Base-by-base conservation (phyloP, 1,140 invertebrate species). In the Plectrocnemia conspersa region DNA sequence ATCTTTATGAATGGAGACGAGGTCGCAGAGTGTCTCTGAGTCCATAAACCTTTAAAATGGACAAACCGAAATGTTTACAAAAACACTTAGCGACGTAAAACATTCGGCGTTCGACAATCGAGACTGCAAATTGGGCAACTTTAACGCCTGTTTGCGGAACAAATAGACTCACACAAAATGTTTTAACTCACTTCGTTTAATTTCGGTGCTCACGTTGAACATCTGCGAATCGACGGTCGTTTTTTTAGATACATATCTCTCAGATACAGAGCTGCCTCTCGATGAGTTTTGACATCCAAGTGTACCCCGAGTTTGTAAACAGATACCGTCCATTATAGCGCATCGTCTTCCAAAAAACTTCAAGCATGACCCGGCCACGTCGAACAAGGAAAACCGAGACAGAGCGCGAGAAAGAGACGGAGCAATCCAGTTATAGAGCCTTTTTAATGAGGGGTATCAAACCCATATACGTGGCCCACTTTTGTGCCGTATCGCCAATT, bases 111-210 rank as follows among this genome's bases (percentile, higher is more conserved):
- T 32, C 19, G 29, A 61, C 59, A 61, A 61, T 61, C 54, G 25
- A 45, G n/a, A 48, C 32, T 53, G 59, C 59, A 61, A 61, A 61
- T 61, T 61, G 59, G 50, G 54, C 59, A 57, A 54, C 59, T 61
- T 61, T 56, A 61, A 57, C 54, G 50, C 46, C 49, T 61, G 52
- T 61, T 61, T 61, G 54, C 25, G 23, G 3, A 49, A 49, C 59
- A 61, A 49, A 49, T 13, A 54, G 24, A 18, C 21, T 21, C 21
- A 45, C 21, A 45, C 18, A 23, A 7, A 21, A 18, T 21, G 16
- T 21, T 42, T 3, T 42, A 18, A 21, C 15, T 23, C 15, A 23
- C 24, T 36, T 36, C 35, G 19, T 36, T 36, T 18, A 36, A 36
- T 13, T n/a, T 32, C 7, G 29, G 9, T 9, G 29, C 29, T n/a